Evolutionary conservation across 2,888 invertebrate species (phyloP).

Genomic region (Lysandra bellargus): DNA sequence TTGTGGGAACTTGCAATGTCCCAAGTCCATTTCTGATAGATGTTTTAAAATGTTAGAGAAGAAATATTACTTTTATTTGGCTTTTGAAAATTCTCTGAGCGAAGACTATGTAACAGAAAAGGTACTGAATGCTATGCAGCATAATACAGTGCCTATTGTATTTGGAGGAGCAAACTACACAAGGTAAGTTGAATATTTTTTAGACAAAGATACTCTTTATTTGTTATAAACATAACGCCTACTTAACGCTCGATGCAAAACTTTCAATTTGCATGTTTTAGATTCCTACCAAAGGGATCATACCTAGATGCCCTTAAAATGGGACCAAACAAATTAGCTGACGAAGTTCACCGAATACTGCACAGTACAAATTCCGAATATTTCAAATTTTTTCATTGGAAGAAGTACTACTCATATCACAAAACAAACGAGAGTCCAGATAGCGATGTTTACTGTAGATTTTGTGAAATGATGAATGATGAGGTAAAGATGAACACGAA

Average conservation of each 20-base stretch:
- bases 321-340: slow-evolving; percentile 51
- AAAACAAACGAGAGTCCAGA: slow-evolving; percentile 49
- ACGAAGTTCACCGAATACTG: slow-evolving; percentile 51
- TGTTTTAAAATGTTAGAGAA: slow-evolving; percentile 53
- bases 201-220: background rate
- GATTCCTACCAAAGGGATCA: slow-evolving; percentile 59
- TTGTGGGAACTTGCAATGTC: slow-evolving; percentile 56
- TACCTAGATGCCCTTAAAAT: slow-evolving; percentile 57
- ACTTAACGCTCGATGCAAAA: background rate
- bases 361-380: slow-evolving; percentile 48
- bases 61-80: slow-evolving; percentile 64
- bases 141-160: slow-evolving; percentile 83
- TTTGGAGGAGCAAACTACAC: slow-evolving; percentile 84
- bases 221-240: background rate
- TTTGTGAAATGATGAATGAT: slow-evolving; percentile 57
- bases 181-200: slow-evolving; percentile 48
- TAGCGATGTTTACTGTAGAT: slow-evolving; percentile 58
- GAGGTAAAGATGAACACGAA: slow-evolving; percentile 43
- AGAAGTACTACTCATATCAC: slow-evolving; percentile 55
- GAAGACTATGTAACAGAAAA: slow-evolving; percentile 72
- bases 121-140: slow-evolving; percentile 68
- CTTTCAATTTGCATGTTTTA: slow-evolving; percentile 43
- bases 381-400: slow-evolving; percentile 59
- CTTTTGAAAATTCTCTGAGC: slow-evolving; percentile 63
- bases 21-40: slow-evolving; percentile 48